phyloP scores from a whole-genome alignment of 2,888 invertebrate genomes.

The Kuschelorhynchus macadamiae region DNA sequence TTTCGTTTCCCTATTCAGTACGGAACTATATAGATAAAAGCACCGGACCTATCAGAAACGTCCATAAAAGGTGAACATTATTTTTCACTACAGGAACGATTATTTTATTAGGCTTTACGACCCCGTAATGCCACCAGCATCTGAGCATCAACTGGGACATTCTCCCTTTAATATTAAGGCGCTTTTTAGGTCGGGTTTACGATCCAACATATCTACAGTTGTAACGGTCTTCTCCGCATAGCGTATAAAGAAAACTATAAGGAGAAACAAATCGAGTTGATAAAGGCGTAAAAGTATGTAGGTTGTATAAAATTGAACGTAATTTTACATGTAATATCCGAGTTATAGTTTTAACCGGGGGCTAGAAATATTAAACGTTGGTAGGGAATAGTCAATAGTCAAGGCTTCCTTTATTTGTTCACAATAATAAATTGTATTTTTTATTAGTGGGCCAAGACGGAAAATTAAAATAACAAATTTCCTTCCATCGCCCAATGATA shows the following conservation, averaged over 20 bases:
- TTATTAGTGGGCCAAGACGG: too few relatives aligned
- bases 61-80: too few relatives aligned
- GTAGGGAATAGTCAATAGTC: too few relatives aligned
- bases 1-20: too few relatives aligned
- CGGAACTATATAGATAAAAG: too few relatives aligned
- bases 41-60: too few relatives aligned
- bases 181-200: conserved; percentile 23
- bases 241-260: not conserved
- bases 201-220: conserved; percentile 5
- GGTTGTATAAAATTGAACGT: not conserved
- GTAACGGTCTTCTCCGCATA: not conserved
- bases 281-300: conserved; percentile 28
- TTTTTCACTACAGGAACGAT: not conserved
- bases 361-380: too few relatives aligned
- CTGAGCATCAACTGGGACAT: conserved; percentile 21
- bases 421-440: too few relatives aligned
- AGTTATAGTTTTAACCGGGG: not conserved
- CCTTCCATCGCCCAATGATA: too few relatives aligned
- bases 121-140: conserved; percentile 8
- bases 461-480: too few relatives aligned
- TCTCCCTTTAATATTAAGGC: conserved; percentile 23
- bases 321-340: not conserved
- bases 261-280: conserved; percentile 12
- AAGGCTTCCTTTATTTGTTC: too few relatives aligned
- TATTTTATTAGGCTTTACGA: conserved; percentile 10